These are phyloP conservation scores for Petaurus breviceps DNA, from an alignment of 2,113 vertebrate species.

Conservation along the genomic window DNA sequence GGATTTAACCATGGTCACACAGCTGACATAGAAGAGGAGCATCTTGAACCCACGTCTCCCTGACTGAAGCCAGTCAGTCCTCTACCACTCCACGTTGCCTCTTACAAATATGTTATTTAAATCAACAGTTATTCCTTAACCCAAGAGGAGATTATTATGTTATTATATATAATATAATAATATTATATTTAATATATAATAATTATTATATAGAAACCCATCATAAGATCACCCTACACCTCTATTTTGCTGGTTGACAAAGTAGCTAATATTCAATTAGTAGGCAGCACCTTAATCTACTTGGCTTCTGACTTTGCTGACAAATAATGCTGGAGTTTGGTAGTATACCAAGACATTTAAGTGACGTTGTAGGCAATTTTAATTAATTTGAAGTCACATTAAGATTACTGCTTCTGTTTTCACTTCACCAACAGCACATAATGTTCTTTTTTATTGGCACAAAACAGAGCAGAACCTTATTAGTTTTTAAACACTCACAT, in stretches of 20 bases:
- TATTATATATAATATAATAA: no score
- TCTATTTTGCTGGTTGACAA: conserved; percentile 63
- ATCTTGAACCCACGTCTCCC: not conserved
- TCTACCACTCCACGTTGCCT: not conserved
- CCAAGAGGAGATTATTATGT: not conserved
- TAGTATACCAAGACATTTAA: conserved; percentile 67
- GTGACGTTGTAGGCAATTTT: conserved; percentile 69
- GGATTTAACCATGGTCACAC: not conserved
- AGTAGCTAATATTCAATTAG: conserved; percentile 77
- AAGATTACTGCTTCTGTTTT: conserved; percentile 64
- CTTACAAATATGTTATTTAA: not conserved
- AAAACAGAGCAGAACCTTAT: conserved; percentile 50
- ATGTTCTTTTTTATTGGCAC: conserved; percentile 17
- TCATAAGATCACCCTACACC: conserved; percentile 29
- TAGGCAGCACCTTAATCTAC: conserved; percentile 77
- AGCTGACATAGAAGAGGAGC: not conserved
- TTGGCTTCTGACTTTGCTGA: conserved; percentile 75
- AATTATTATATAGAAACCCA: not conserved
- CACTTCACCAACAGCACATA: conserved; percentile 50
- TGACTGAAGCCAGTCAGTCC: not conserved
- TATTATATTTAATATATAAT: no score
- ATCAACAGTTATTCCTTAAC: not conserved
- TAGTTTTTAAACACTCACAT: conserved; percentile 51
- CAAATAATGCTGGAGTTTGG: conserved; percentile 75
- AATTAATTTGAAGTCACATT: conserved; percentile 66